These are phyloP conservation scores for Agrypnia vestita DNA, from an alignment of 1,140 invertebrate species.

Conservation along the genomic window DNA sequence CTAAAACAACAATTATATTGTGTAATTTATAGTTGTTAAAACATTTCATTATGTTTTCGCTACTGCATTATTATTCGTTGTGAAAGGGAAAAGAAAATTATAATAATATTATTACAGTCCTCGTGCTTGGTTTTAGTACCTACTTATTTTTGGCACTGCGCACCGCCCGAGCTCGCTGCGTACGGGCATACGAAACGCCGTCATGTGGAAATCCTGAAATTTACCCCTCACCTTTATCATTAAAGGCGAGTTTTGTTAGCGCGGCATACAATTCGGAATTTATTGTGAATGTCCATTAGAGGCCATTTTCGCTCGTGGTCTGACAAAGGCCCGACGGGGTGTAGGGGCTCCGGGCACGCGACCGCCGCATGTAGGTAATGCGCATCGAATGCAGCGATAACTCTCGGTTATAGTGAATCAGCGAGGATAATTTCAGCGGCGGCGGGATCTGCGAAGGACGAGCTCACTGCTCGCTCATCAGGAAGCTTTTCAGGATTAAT, in stretches of 20 bases:
- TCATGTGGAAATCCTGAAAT: not conserved
- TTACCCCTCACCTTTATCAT: conserved; percentile 20
- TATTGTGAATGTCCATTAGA: conserved; percentile 55
- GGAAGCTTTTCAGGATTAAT: conserved; percentile 42
- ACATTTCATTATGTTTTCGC: no score
- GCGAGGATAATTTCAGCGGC: conserved; percentile 8
- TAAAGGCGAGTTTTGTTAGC: conserved; percentile 37
- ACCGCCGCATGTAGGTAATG: conserved; percentile 20
- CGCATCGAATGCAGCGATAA: conserved; percentile 40
- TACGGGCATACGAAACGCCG: not conserved
- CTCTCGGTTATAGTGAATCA: conserved; percentile 35
- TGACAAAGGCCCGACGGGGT: conserved; percentile 6
- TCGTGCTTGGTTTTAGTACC: no score
- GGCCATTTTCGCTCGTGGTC: conserved; percentile 16
- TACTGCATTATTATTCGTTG: no score
- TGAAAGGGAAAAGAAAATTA: no score
- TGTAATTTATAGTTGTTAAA: no score
- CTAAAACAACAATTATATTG: no score
- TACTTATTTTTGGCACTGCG: no score
- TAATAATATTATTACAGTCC: no score
- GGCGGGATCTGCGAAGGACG: not conserved
- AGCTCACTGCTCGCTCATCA: conserved; percentile 1
- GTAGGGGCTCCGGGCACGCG: conserved; percentile 22
- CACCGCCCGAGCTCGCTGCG: not conserved
- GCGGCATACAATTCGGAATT: conserved; percentile 49